Conservation (phyloP, 37 sponge, comb jelly and placozoan genomes). For the Spongia lamella region DNA sequence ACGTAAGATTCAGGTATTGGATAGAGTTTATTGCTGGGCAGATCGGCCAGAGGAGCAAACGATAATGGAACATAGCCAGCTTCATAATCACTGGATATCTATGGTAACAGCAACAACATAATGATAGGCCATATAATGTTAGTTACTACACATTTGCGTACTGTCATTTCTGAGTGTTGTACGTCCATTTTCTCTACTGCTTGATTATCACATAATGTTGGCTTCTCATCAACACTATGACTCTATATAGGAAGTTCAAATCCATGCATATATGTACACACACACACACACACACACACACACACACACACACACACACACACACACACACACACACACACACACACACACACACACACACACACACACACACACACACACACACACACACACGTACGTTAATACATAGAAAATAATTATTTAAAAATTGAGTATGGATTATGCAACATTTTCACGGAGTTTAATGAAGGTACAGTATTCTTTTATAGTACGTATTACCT, state of each 20-base stretch:
- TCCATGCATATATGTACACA: neutral
- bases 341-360: no score
- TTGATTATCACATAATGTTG: no score
- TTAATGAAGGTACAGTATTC: no score
- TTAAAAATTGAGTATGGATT: no score
- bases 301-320: no score
- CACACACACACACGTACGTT: neutral
- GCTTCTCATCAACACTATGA: neutral
- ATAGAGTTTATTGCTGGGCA: constrained; percentile 22
- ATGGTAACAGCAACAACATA: neutral
- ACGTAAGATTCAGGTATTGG: constrained; percentile 29
- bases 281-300: neutral
- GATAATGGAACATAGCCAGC: constrained; percentile 29
- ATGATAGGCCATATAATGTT: neutral
- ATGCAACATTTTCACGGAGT: no score
- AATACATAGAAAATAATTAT: neutral
- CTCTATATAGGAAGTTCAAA: neutral
- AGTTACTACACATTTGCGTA: neutral
- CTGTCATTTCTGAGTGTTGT: neutral
- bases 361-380: constrained; percentile 7
- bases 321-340: no score
- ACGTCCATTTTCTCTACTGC: neutral
- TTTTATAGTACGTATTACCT: no score
- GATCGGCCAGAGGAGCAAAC: constrained; percentile 61
- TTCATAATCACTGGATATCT: constrained; percentile 44